Conservation (phyloP, 1,140 invertebrate species). For the Bilobella aurantiaca region DNA sequence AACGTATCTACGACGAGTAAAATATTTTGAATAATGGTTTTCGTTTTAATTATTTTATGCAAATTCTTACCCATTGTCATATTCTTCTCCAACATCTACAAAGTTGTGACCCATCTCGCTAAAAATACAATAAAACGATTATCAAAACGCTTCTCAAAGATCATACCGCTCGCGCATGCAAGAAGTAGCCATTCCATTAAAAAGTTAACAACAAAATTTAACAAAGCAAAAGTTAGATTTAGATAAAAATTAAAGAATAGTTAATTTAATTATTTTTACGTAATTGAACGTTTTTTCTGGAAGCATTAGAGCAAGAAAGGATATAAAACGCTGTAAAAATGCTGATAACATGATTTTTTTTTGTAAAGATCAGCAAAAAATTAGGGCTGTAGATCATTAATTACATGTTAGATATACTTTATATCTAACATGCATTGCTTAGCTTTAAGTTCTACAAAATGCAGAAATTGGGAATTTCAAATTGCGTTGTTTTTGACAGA, state of each 20-base stretch:
- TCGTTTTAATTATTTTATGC: neutral
- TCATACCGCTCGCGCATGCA: neutral
- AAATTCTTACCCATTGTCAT: conserved; percentile 9
- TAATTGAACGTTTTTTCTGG: too few relatives aligned
- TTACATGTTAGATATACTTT: neutral
- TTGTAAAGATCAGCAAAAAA: too few relatives aligned
- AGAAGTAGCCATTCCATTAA: neutral
- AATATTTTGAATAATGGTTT: neutral
- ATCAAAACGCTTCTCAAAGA: neutral
- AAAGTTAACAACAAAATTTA: neutral
- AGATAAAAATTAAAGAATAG: too few relatives aligned
- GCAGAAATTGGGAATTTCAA: neutral
- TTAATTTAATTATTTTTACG: too few relatives aligned
- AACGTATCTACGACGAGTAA: neutral
- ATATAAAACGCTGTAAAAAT: too few relatives aligned
- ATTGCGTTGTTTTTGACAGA: neutral
- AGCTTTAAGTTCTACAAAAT: too few relatives aligned
- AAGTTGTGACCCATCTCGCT: conserved; percentile 25
- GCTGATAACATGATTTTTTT: too few relatives aligned
- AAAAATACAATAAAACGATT: neutral
- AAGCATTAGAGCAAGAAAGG: too few relatives aligned
- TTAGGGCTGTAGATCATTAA: neutral
- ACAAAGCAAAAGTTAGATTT: too few relatives aligned
- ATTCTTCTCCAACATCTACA: conserved; percentile 19
- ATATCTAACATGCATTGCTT: too few relatives aligned